Evolutionary conservation across 2,113 vertebrate genomes (phyloP).

Genomic region (Tretioscincus oriximinensis): DNA sequence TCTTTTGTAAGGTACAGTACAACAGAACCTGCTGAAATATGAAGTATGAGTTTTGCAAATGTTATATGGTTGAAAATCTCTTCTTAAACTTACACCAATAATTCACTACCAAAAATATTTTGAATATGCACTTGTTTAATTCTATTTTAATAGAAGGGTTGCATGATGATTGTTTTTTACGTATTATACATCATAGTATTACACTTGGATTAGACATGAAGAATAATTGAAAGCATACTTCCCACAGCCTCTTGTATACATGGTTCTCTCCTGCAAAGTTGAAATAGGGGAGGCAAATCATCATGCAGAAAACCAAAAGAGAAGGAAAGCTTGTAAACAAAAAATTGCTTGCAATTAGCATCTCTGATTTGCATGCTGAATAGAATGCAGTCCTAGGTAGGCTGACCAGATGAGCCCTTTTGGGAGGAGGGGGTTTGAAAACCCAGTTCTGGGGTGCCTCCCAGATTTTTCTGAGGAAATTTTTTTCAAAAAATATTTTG

Average conservation of each 20-base stretch:
- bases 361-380: background rate
- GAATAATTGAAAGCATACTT: slow-evolving; percentile 46
- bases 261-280: slow-evolving; percentile 37
- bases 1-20: background rate
- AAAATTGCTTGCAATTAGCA: slow-evolving; percentile 31
- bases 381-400: slow-evolving; percentile 33
- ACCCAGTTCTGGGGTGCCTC: too few species aligned
- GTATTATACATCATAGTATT: slow-evolving; percentile 15
- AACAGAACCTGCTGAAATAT: background rate
- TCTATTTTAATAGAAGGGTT: slow-evolving; percentile 32
- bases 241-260: slow-evolving; percentile 11
- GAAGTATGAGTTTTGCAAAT: background rate
- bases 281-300: slow-evolving; percentile 31
- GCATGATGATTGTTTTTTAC: slow-evolving; percentile 21
- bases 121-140: slow-evolving; percentile 26
- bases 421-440: too few species aligned
- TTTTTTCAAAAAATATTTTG: too few species aligned
- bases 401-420: too few species aligned
- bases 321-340: slow-evolving; percentile 33
- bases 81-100: background rate
- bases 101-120: background rate
- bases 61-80: background rate
- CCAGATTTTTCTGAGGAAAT: too few species aligned
- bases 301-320: slow-evolving; percentile 11
- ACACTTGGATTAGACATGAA: slow-evolving; percentile 30